Percentiles rank a stretch among this genome's conserved stretches.
These are phyloP conservation scores for Nudaria mundana DNA, from an alignment of 2,888 invertebrate species.

Conservation along the genomic window DNA sequence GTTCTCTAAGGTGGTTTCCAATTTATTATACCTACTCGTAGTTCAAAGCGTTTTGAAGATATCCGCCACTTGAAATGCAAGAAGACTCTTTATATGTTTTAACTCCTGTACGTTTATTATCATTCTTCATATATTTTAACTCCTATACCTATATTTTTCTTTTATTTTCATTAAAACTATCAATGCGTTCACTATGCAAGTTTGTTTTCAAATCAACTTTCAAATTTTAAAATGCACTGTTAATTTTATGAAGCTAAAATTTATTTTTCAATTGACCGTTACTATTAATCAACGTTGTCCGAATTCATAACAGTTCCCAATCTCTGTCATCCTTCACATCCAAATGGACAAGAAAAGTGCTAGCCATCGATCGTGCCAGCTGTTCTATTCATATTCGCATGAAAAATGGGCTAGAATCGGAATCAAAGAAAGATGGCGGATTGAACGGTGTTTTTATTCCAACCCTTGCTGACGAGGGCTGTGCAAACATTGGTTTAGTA, in stretches of 20 bases:
- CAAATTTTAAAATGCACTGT: too few species aligned
- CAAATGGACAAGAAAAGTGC: slow-evolving; percentile 44
- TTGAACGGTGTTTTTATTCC: slow-evolving; percentile 61
- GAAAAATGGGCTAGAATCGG: slow-evolving; percentile 53
- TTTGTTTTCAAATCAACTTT: too few species aligned
- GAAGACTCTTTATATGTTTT: too few species aligned
- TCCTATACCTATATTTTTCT: too few species aligned
- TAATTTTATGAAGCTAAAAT: too few species aligned
- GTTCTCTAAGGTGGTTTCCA: slow-evolving; percentile 42
- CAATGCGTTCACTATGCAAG: too few species aligned
- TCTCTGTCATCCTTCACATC: slow-evolving; percentile 35
- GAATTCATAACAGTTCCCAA: background rate
- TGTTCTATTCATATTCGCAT: slow-evolving; percentile 62
- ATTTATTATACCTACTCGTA: slow-evolving; percentile 32
- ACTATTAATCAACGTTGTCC: too few species aligned
- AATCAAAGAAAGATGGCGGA: slow-evolving; percentile 62
- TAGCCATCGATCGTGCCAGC: slow-evolving; percentile 49
- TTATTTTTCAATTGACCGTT: too few species aligned
- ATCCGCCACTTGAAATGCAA: slow-evolving; percentile 35
- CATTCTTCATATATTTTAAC: too few species aligned
- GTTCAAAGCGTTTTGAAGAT: slow-evolving; percentile 32
- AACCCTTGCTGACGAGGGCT: slow-evolving; percentile 70
- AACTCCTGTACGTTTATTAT: too few species aligned
- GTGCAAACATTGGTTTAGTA: slow-evolving; percentile 76
- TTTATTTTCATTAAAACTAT: too few species aligned